Conservation (phyloP, 2,888 invertebrate species). For the Carpatolechia fugitivella region DNA sequence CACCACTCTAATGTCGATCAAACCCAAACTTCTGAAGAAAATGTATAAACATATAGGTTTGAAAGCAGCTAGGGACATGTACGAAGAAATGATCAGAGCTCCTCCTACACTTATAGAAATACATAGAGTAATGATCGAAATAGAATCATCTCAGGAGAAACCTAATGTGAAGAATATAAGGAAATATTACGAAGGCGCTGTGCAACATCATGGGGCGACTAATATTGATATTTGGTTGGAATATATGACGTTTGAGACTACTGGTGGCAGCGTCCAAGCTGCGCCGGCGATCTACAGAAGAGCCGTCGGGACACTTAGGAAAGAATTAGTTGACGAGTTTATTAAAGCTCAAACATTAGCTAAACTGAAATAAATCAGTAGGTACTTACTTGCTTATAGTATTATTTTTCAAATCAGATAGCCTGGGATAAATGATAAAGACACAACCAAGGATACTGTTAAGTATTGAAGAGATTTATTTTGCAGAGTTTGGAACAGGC, state of each 20-base stretch:
- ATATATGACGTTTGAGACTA: slow-evolving; percentile 84
- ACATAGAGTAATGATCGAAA: slow-evolving; percentile 81
- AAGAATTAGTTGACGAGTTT: slow-evolving; percentile 73
- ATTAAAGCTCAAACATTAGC: slow-evolving; percentile 74
- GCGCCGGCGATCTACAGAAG: slow-evolving; percentile 79
- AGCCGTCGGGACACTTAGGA: slow-evolving; percentile 80
- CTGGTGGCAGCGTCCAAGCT: slow-evolving; percentile 77
- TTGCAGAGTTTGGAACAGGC: too few relatives aligned
- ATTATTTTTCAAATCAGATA: not conserved
- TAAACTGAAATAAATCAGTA: slow-evolving; percentile 55
- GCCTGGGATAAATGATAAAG: too few relatives aligned
- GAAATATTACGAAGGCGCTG: slow-evolving; percentile 81
- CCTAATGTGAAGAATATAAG: slow-evolving; percentile 73
- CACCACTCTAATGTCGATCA: slow-evolving; percentile 71
- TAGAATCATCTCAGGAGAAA: slow-evolving; percentile 69
- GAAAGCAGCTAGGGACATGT: slow-evolving; percentile 80
- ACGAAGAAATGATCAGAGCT: slow-evolving; percentile 77
- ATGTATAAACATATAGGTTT: slow-evolving; percentile 69
- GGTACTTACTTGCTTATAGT: slow-evolving; percentile 4
- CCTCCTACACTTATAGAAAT: slow-evolving; percentile 81
- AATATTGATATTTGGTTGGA: slow-evolving; percentile 86
- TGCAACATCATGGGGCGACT: slow-evolving; percentile 82
- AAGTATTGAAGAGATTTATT: not conserved
- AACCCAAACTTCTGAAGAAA: slow-evolving; percentile 82
- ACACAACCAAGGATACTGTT: too few relatives aligned